Conservation (phyloP, 2,113 vertebrate species). For the Bettongia penicillata region DNA sequence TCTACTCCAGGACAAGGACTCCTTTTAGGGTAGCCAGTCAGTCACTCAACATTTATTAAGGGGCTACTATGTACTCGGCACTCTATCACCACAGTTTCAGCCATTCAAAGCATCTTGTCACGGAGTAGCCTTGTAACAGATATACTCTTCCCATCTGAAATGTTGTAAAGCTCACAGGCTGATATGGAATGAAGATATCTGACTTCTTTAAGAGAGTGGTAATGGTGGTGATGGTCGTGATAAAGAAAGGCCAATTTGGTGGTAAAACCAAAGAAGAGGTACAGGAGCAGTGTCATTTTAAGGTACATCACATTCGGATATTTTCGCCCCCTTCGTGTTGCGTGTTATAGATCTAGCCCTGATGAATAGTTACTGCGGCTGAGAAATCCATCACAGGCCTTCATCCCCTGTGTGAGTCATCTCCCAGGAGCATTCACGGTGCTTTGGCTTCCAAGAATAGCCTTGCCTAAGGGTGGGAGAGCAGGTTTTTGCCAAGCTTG, state of each 20-base stretch:
- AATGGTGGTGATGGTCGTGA: background rate
- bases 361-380: conserved; percentile 27
- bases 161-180: background rate
- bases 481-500: conserved; percentile 55
- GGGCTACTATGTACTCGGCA: background rate
- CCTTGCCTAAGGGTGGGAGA: conserved; percentile 68
- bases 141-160: background rate
- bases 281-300: background rate
- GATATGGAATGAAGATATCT: background rate
- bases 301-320: background rate
- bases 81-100: background rate
- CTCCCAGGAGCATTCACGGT: conserved; percentile 62
- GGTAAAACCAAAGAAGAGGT: background rate
- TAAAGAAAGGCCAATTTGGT: rapidly evolving
- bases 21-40: background rate
- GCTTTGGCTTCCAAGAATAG: conserved; percentile 77
- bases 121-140: background rate
- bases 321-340: background rate
- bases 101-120: background rate
- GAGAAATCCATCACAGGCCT: conserved; percentile 61
- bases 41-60: background rate
- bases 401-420: conserved; percentile 72
- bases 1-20: background rate
- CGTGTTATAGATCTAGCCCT: conserved; percentile 29
- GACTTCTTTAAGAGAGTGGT: background rate